phyloP scores from a whole-genome alignment of 2,113 vertebrate species.

The Microcebus tavaratra region DNA sequence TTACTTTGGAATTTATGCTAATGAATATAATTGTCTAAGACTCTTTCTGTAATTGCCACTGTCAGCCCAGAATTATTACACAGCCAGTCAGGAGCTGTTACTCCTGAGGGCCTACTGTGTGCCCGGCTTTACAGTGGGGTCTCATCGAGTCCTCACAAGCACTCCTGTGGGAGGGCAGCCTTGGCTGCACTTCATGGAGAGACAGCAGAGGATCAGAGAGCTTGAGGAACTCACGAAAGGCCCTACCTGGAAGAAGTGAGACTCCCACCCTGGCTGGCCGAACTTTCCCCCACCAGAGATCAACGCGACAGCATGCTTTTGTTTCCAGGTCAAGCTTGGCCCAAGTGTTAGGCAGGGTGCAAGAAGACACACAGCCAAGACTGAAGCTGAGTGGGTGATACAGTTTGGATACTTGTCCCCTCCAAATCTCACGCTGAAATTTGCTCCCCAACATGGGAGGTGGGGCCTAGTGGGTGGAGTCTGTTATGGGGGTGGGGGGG shows the following conservation, averaged over 20 bases:
- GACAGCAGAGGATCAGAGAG: neutral
- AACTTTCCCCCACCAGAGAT: neutral
- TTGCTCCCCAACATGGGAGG: no score
- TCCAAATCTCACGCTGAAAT: no score
- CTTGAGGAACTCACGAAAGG: neutral
- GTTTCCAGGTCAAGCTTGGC: neutral
- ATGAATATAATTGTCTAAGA: slow-evolving; percentile 24
- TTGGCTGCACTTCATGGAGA: neutral
- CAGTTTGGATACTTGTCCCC: no score
- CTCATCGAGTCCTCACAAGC: neutral
- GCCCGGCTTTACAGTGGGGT: neutral
- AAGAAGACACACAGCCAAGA: neutral
- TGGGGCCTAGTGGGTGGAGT: no score
- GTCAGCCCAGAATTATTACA: neutral
- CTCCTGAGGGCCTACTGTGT: neutral
- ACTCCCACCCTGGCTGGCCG: neutral
- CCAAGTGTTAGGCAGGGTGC: neutral
- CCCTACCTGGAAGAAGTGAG: neutral
- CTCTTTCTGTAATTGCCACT: neutral
- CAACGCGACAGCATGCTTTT: neutral
- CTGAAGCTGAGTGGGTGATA: neutral
- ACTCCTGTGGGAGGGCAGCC: neutral
- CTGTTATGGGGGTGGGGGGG: no score
- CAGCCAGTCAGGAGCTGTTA: neutral
- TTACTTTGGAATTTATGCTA: slow-evolving; percentile 41